Conservation (phyloP, 2,797 vertebrate species). For the Sus cebifrons region DNA sequence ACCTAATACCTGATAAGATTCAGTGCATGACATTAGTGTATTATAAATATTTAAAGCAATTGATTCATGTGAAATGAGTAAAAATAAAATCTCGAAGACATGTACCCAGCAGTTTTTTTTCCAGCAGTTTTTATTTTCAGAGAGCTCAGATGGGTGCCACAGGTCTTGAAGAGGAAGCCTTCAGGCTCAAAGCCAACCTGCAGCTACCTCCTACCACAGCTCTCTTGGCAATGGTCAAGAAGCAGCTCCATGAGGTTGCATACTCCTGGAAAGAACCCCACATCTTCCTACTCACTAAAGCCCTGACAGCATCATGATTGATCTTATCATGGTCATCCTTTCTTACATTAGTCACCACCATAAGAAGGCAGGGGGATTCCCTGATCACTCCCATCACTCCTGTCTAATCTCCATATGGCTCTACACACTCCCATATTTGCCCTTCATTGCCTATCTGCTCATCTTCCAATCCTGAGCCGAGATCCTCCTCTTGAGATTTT, state of each 20-base stretch:
- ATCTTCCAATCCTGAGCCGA: neutral
- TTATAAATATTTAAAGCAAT: neutral
- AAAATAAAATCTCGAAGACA: neutral
- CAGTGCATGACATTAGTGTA: neutral
- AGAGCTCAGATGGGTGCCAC: neutral
- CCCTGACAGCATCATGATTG: neutral
- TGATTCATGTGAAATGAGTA: neutral
- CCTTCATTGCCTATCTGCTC: no score
- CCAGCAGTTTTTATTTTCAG: neutral
- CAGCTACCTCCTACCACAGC: neutral
- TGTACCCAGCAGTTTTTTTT: neutral
- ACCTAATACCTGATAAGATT: neutral
- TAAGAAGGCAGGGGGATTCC: neutral
- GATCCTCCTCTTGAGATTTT: neutral
- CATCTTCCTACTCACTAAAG: neutral
- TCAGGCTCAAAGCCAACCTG: neutral
- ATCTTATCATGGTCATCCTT: neutral
- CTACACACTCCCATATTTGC: neutral
- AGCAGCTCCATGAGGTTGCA: neutral
- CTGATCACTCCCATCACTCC: no score
- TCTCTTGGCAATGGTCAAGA: neutral
- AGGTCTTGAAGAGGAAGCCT: neutral
- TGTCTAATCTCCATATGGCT: neutral
- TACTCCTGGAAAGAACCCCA: neutral
- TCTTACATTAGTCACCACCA: neutral